Percentiles rank a stretch among this genome's conserved stretches.
phyloP scores from a whole-genome alignment of 2,113 vertebrate species.

The Ailuropoda melanoleuca region DNA sequence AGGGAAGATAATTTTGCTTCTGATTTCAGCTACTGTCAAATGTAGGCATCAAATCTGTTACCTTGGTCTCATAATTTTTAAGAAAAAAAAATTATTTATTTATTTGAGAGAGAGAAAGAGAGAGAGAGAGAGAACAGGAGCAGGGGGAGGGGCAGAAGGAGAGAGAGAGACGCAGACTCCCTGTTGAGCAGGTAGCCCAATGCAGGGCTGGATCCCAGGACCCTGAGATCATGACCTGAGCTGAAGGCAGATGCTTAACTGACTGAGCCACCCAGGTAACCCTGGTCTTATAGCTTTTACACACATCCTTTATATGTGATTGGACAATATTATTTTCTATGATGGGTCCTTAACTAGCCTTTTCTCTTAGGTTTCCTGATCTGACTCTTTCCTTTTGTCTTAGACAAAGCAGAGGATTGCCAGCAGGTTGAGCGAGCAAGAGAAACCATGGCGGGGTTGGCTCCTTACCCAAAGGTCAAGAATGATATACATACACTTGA shows the following conservation, averaged over 20 bases:
- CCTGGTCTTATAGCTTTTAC: not conserved
- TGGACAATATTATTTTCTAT: not conserved
- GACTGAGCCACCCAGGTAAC: not conserved
- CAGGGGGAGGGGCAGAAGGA: not conserved
- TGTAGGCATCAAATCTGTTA: not conserved
- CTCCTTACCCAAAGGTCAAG: not conserved
- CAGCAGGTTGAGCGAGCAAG: not conserved
- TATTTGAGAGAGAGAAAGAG: not conserved
- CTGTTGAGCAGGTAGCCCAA: not conserved
- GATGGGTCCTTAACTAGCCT: not conserved
- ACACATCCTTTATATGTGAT: not conserved
- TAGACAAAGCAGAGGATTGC: not conserved
- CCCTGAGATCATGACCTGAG: not conserved
- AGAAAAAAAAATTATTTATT: not conserved
- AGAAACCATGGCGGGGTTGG: not conserved
- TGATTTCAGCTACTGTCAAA: not conserved
- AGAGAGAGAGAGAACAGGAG: not conserved
- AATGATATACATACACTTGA: not conserved
- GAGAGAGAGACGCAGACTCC: not conserved
- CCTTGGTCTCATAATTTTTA: not conserved
- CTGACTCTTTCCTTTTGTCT: not conserved
- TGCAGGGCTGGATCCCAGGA: not conserved
- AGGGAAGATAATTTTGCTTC: not conserved
- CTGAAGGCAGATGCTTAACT: not conserved
- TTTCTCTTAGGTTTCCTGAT: not conserved